Evolutionary conservation across 2,797 vertebrate genomes (phyloP).

Genomic region (Triplophysa yarkandensis): DNA sequence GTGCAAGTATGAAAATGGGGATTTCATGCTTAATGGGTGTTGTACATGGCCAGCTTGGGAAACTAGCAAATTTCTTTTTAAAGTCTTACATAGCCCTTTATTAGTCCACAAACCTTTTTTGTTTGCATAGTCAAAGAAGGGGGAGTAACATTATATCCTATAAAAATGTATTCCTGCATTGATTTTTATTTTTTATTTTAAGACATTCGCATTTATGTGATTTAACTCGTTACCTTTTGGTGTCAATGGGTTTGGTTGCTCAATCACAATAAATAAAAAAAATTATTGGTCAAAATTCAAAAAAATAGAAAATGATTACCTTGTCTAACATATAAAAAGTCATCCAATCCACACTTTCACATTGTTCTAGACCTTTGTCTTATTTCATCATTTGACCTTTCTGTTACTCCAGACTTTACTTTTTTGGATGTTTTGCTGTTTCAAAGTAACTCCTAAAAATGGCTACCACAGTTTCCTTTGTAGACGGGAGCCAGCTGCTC

Average conservation of each 20-base stretch:
- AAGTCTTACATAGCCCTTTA: background rate
- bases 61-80: too few relatives aligned
- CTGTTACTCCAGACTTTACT: constrained; percentile 12
- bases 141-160: background rate
- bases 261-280: too few relatives aligned
- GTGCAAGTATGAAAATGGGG: background rate
- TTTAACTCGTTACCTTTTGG: background rate
- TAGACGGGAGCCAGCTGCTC: constrained; percentile 33
- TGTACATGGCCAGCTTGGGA: background rate
- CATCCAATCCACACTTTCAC: background rate
- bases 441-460: constrained; percentile 41
- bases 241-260: too few relatives aligned
- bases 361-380: background rate
- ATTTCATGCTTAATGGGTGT: background rate
- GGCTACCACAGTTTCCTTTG: constrained; percentile 38
- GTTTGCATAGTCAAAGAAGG: background rate
- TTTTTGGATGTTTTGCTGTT: constrained; percentile 12
- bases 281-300: background rate
- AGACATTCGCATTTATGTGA: background rate
- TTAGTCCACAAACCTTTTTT: background rate
- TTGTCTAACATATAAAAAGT: too few relatives aligned
- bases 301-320: background rate
- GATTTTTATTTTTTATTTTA: background rate
- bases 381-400: constrained; percentile 7
- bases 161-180: background rate